Evolutionary conservation across 2,888 invertebrate species (phyloP).

Genomic region (Lapara coniferarum): DNA sequence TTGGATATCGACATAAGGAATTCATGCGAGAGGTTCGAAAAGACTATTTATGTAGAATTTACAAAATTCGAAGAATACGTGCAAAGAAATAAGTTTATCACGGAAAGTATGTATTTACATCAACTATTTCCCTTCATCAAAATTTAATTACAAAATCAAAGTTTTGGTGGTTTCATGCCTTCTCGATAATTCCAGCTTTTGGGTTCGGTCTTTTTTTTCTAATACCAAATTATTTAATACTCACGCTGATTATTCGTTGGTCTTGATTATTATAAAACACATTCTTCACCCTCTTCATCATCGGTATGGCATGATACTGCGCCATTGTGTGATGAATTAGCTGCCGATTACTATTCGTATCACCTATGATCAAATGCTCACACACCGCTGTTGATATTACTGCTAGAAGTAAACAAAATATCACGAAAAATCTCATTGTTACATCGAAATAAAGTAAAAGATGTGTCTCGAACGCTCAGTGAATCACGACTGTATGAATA

Average conservation of each 20-base stretch:
- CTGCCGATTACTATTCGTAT: slow-evolving; percentile 41
- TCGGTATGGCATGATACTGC: slow-evolving; percentile 50
- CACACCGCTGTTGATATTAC: slow-evolving; percentile 38
- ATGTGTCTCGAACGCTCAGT: slow-evolving; percentile 3
- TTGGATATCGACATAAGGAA: slow-evolving; percentile 26
- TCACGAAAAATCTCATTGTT: slow-evolving; percentile 43
- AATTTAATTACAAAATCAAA: too few species aligned
- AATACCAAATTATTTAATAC: slow-evolving; percentile 27
- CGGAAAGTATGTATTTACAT: too few species aligned
- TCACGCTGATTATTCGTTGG: slow-evolving; percentile 53
- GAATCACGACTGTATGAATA: slow-evolving; percentile 24
- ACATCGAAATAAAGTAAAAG: neutral
- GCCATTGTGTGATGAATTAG: slow-evolving; percentile 49
- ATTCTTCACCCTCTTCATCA: slow-evolving; percentile 52
- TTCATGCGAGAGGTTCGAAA: slow-evolving; percentile 13
- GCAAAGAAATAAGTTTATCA: too few species aligned
- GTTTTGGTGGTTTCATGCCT: too few species aligned
- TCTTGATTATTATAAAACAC: slow-evolving; percentile 53
- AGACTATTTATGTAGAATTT: neutral
- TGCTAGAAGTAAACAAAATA: slow-evolving; percentile 36
- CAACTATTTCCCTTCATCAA: too few species aligned
- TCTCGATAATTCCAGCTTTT: too few species aligned
- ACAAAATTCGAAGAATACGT: neutral
- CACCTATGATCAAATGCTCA: slow-evolving; percentile 54
- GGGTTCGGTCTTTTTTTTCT: too few species aligned